Percentiles rank a stretch among this genome's conserved stretches.
Conservation (phyloP, 1,140 invertebrate species). For the Gerris buenoi region DNA sequence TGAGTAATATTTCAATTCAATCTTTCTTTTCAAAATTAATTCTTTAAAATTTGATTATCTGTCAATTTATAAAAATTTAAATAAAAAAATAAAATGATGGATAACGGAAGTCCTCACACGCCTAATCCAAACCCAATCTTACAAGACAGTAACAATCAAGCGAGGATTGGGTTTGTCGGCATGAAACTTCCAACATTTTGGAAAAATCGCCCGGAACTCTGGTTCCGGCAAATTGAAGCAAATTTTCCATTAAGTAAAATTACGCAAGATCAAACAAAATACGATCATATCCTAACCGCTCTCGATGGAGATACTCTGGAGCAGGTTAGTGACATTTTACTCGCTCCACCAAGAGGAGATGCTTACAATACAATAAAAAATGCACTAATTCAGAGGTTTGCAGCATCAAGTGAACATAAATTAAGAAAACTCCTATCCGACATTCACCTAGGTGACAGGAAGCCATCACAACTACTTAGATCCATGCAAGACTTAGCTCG, state of each 20-base stretch:
- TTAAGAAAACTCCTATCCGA: conserved; percentile 16
- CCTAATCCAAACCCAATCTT: not conserved
- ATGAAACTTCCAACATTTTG: conserved; percentile 21
- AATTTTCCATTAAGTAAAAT: conserved; percentile 19
- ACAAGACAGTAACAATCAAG: not conserved
- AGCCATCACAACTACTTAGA: conserved; percentile 25
- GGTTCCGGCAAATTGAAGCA: conserved; percentile 25
- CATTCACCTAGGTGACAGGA: conserved; percentile 22
- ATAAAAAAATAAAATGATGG: not conserved
- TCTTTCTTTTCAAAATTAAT: too few species aligned
- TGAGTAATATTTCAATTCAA: too few species aligned
- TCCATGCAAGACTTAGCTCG: conserved; percentile 21
- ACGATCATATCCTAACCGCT: conserved; percentile 12
- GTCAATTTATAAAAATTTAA: too few species aligned
- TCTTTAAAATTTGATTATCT: too few species aligned
- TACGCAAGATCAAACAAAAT: conserved; percentile 21
- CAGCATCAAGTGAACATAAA: conserved; percentile 19
- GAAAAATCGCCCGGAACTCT: conserved; percentile 19
- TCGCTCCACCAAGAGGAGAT: conserved; percentile 5
- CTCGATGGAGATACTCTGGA: conserved; percentile 11
- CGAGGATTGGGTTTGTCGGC: not conserved
- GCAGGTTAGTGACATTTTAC: conserved; percentile 13
- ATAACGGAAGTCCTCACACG: not conserved
- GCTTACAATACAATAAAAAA: conserved; percentile 22
- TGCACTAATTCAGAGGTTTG: conserved; percentile 22